Evolutionary conservation across 2,797 vertebrate species (phyloP).

Genomic region (Labroides dimidiatus): DNA sequence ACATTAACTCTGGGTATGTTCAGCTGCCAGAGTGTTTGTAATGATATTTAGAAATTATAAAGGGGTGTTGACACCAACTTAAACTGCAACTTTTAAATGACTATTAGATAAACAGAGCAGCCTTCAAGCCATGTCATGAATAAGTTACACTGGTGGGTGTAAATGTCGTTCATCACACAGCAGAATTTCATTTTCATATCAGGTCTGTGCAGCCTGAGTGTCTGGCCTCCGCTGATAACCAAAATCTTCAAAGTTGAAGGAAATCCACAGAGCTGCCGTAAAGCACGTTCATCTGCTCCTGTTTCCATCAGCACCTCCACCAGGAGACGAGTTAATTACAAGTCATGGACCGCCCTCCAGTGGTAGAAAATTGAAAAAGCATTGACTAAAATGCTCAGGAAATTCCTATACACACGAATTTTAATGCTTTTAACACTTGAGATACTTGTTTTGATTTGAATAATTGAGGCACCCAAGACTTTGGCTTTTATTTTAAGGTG

Average conservation of each 20-base stretch:
- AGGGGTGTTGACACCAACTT: not conserved
- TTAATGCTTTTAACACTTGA: too few species aligned
- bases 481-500: too few species aligned
- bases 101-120: conserved; percentile 19
- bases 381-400: not conserved
- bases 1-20: not conserved
- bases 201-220: conserved; percentile 44
- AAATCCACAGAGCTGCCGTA: conserved; percentile 56
- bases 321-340: not conserved
- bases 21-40: conserved; percentile 8
- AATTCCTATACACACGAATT: too few species aligned
- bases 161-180: conserved; percentile 30
- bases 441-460: too few species aligned
- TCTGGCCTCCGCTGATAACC: conserved; percentile 69
- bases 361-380: conserved; percentile 44
- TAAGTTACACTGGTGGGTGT: conserved; percentile 21
- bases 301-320: conserved; percentile 22
- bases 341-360: conserved; percentile 63
- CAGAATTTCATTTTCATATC: conserved; percentile 57
- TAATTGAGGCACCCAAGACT: too few species aligned
- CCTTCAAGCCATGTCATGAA: conserved; percentile 35
- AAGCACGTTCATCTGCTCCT: conserved; percentile 44
- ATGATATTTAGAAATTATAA: not conserved
- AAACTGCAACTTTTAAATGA: conserved; percentile 12
- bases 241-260: conserved; percentile 67